These are phyloP conservation scores for Ophion ellenae DNA, from an alignment of 2,888 invertebrate genomes.

Conservation along the genomic window DNA sequence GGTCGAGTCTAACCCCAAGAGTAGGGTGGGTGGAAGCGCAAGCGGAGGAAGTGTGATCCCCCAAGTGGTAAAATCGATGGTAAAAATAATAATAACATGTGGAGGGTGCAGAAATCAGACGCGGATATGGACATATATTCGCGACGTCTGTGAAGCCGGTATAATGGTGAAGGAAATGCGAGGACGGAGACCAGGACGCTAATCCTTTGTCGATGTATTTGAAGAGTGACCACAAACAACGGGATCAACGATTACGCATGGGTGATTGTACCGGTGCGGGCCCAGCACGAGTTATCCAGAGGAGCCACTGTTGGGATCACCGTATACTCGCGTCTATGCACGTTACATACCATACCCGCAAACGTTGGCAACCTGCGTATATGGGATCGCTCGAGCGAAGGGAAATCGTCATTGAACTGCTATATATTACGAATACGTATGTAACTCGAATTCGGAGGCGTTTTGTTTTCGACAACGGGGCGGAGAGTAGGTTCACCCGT, in stretches of 20 bases:
- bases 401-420: conserved; percentile 9
- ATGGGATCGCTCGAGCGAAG: conserved; percentile 23
- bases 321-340: background rate
- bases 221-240: conserved; percentile 83
- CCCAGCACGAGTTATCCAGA: conserved; percentile 69
- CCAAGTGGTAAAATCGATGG: conserved; percentile 55
- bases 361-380: background rate
- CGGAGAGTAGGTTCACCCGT: conserved; percentile 82
- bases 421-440: conserved; percentile 70
- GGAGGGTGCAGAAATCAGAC: conserved; percentile 50
- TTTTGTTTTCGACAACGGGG: conserved; percentile 82
- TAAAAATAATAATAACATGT: conserved; percentile 39
- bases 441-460: conserved; percentile 80
- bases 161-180: conserved; percentile 34
- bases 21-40: conserved; percentile 56
- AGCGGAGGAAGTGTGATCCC: conserved; percentile 38
- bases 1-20: background rate
- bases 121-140: conserved; percentile 50
- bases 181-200: conserved; percentile 68
- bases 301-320: conserved; percentile 49
- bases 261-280: conserved; percentile 74
- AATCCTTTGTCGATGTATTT: conserved; percentile 73
- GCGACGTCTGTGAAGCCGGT: background rate
- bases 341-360: background rate
- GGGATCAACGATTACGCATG: conserved; percentile 78